A percentile compares a stretch with the other conserved stretches of the same genome.
phyloP scores from a whole-genome alignment of 2,888 invertebrate genomes.

The Eurois occulta region DNA sequence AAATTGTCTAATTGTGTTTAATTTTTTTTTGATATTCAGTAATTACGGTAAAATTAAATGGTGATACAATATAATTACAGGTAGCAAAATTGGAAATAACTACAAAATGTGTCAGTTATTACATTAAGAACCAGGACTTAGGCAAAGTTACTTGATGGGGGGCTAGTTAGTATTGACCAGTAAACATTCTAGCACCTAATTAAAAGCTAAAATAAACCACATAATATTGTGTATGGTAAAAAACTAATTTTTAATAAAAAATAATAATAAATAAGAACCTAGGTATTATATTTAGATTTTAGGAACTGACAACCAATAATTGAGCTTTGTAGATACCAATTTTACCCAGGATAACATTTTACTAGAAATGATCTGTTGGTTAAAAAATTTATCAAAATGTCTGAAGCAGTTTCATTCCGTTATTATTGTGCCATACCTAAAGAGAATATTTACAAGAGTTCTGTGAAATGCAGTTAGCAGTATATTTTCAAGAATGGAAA shows the following conservation, averaged over 20 bases:
- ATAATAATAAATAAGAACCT: conserved; percentile 53
- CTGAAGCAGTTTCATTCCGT: background rate
- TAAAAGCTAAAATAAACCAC: conserved; percentile 33
- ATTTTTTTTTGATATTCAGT: conserved; percentile 31
- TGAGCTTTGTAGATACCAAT: conserved; percentile 33
- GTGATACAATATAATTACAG: conserved; percentile 1
- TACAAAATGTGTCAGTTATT: background rate
- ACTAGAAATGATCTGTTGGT: background rate
- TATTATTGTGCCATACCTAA: conserved; percentile 15
- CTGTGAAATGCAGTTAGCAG: conserved; percentile 30
- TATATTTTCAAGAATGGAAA: conserved; percentile 5
- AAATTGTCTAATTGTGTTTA: conserved; percentile 30
- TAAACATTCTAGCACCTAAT: conserved; percentile 44
- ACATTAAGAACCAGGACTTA: background rate
- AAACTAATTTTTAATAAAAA: conserved; percentile 36
- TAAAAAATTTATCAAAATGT: background rate
- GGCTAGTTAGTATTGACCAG: background rate
- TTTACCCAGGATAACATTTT: background rate
- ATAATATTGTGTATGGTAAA: conserved; percentile 4
- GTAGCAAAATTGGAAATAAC: conserved; percentile 23
- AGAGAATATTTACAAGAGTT: conserved; percentile 25
- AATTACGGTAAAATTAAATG: background rate
- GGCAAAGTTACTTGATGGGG: background rate
- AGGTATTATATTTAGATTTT: conserved; percentile 30
- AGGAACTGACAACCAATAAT: conserved; percentile 58